A percentile compares a stretch with the other conserved stretches of the same genome.
phyloP scores from a whole-genome alignment of 2,797 vertebrate genomes.

The Pipistrellus kuhlii region DNA sequence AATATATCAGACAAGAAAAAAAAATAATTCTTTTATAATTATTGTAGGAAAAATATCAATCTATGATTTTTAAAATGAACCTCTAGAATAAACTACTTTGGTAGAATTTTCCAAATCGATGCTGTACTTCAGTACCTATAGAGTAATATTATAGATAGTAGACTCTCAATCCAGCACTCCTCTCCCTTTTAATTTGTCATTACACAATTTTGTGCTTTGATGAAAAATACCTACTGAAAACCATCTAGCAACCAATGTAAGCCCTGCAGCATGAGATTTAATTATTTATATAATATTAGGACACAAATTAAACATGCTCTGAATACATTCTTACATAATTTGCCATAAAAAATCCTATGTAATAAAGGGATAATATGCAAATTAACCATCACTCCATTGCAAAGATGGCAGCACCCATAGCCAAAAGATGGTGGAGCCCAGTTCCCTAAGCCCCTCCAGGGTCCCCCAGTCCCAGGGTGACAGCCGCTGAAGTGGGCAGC shows the following conservation, averaged over 20 bases:
- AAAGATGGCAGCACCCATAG: too few species aligned
- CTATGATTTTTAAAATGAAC: neutral
- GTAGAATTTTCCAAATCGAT: neutral
- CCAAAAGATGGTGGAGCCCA: too few species aligned
- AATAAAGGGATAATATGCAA: too few species aligned
- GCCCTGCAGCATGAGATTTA: conserved; percentile 21
- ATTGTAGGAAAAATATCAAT: neutral
- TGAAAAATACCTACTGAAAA: neutral
- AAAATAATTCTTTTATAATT: neutral
- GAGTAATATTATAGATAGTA: neutral
- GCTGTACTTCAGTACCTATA: neutral
- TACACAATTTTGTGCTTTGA: neutral
- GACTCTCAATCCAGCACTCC: neutral
- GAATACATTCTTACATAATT: conserved; percentile 23
- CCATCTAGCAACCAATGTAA: neutral
- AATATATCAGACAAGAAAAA: neutral
- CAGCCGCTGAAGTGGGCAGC: too few species aligned
- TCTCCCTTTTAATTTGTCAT: conserved; percentile 4
- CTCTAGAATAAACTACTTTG: neutral
- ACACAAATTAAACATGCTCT: neutral
- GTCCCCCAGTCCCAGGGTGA: too few species aligned
- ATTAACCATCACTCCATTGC: too few species aligned
- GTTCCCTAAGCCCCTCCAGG: too few species aligned
- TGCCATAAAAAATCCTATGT: conserved; percentile 1
- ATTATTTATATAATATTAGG: conserved; percentile 36